phyloP scores from a whole-genome alignment of 2,113 vertebrate species.

The Elephantulus edwardii region DNA sequence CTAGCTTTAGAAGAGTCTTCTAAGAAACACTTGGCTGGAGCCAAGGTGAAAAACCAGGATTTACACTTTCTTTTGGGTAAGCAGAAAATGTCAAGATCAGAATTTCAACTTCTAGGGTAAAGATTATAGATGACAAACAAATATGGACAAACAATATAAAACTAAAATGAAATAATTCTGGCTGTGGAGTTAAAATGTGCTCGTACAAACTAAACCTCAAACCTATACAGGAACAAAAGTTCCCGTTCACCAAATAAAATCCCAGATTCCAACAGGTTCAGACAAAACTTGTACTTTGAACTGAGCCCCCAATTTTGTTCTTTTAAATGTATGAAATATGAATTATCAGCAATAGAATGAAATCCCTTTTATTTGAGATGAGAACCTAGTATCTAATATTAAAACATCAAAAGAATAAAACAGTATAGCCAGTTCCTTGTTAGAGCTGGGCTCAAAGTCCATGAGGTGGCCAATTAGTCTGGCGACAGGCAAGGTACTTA shows the following conservation, averaged over 20 bases:
- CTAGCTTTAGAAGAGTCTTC: slow-evolving; percentile 19
- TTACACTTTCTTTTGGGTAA: slow-evolving; percentile 68
- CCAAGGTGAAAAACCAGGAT: slow-evolving; percentile 42
- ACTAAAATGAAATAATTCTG: slow-evolving; percentile 64
- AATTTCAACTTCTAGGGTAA: slow-evolving; percentile 61
- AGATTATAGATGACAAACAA: slow-evolving; percentile 65
- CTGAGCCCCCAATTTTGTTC: slow-evolving; percentile 59
- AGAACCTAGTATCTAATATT: slow-evolving; percentile 63
- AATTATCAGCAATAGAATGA: slow-evolving; percentile 73
- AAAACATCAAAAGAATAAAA: slow-evolving; percentile 78
- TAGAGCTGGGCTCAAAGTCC: slow-evolving; percentile 57
- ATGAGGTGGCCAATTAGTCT: slow-evolving; percentile 71
- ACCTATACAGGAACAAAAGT: slow-evolving; percentile 36
- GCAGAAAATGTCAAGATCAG: slow-evolving; percentile 70
- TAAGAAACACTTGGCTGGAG: neutral
- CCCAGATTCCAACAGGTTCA: slow-evolving; percentile 67
- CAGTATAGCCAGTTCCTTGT: slow-evolving; percentile 78
- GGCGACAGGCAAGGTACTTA: slow-evolving; percentile 80
- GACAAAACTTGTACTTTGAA: slow-evolving; percentile 58
- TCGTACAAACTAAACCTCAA: slow-evolving; percentile 53
- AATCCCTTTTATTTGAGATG: slow-evolving; percentile 71
- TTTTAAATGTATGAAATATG: slow-evolving; percentile 70
- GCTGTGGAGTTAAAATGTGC: slow-evolving; percentile 59
- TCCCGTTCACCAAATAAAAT: slow-evolving; percentile 38
- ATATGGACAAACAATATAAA: slow-evolving; percentile 65